Percentiles rank a stretch among this genome's conserved stretches.
phyloP scores from a whole-genome alignment of 1,140 invertebrate species.

The Ceratoteleas bidentatus region DNA sequence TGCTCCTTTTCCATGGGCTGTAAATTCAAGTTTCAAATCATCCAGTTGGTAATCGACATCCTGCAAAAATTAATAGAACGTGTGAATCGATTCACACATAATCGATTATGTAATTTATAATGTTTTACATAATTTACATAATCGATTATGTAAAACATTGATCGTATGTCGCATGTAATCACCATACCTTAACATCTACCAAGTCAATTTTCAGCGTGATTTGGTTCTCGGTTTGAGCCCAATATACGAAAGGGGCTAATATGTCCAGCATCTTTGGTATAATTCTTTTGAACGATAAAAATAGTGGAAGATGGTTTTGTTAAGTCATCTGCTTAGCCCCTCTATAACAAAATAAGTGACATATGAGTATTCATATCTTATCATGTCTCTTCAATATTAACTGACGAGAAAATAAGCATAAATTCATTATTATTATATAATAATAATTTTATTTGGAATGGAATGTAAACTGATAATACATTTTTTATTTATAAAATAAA shows the following conservation, averaged over 20 bases:
- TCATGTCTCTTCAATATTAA: constrained; percentile 5
- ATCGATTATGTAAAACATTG: not conserved
- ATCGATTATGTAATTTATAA: no score
- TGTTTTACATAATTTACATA: no score
- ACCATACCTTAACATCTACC: constrained; percentile 87
- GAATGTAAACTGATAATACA: no score
- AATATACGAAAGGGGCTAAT: constrained; percentile 93
- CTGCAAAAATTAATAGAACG: constrained; percentile 67
- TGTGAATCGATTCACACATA: no score
- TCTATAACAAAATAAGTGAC: not conserved
- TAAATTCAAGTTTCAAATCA: constrained; percentile 84
- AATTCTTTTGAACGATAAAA: not conserved
- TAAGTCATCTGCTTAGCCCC: not conserved
- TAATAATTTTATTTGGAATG: no score
- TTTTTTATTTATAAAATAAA: no score
- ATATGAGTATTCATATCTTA: constrained; percentile 5
- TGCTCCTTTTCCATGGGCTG: constrained; percentile 86
- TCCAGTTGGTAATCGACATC: constrained; percentile 83
- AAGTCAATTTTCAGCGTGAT: constrained; percentile 92
- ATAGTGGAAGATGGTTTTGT: not conserved
- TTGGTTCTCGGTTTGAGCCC: constrained; percentile 91
- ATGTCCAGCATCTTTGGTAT: constrained; percentile 71
- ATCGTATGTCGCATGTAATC: not conserved
- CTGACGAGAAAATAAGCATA: constrained; percentile 1
- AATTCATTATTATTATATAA: not conserved